phyloP scores from a whole-genome alignment of 2,113 vertebrate genomes.

The Clupea harengus region DNA sequence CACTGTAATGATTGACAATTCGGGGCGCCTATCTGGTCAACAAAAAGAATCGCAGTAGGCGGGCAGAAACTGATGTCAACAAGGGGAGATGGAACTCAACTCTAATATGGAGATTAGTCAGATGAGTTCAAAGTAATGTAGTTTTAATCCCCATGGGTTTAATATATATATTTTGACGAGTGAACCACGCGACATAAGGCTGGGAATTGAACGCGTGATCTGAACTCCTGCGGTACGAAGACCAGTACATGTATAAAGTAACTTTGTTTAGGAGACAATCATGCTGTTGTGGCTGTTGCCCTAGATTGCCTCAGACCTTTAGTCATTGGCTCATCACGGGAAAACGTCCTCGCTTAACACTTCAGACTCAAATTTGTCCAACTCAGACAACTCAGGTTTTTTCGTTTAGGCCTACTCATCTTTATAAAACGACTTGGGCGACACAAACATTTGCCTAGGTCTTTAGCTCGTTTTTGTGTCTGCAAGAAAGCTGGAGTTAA shows the following conservation, averaged over 20 bases:
- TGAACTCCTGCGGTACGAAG: not conserved
- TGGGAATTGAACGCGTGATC: not conserved
- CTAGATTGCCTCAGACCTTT: constrained; percentile 13
- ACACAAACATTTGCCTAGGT: no score
- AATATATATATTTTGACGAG: not conserved
- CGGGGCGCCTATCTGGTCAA: constrained; percentile 48
- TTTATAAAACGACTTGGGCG: no score
- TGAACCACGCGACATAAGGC: not conserved
- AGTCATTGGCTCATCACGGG: not conserved
- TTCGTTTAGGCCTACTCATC: no score
- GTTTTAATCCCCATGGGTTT: not conserved
- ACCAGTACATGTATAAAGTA: not conserved
- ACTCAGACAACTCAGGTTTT: not conserved
- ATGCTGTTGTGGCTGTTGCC: constrained; percentile 1
- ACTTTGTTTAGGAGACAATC: not conserved
- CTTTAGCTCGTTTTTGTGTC: not conserved
- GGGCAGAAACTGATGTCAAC: constrained; percentile 63
- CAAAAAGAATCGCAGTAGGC: constrained; percentile 15
- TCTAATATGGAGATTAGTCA: constrained; percentile 36
- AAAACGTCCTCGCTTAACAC: not conserved
- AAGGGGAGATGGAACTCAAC: constrained; percentile 51
- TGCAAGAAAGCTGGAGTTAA: not conserved
- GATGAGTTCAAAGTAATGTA: not conserved
- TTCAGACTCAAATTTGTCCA: not conserved
- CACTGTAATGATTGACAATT: constrained; percentile 39